These are phyloP conservation scores for Spinus pinus DNA, from an alignment of 2,797 vertebrate species.

Conservation along the genomic window DNA sequence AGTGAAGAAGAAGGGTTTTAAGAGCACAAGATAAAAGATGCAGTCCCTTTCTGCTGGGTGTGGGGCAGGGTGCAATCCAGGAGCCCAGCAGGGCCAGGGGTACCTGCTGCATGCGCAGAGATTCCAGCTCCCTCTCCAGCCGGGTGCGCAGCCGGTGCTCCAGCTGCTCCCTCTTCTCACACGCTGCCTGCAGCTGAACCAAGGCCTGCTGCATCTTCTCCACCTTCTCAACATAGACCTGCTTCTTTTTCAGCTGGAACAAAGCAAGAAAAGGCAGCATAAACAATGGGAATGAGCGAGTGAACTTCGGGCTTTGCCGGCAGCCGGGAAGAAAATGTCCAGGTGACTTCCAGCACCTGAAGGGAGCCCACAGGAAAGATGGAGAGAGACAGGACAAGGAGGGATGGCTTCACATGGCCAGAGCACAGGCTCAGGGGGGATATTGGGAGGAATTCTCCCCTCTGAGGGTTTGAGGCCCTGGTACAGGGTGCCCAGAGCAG, in stretches of 20 bases:
- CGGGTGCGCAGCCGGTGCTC: slow-evolving; percentile 92
- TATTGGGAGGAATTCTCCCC: background rate
- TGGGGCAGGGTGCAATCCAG: background rate
- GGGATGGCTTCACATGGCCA: background rate
- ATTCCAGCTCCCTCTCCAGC: slow-evolving; percentile 93
- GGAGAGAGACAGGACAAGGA: background rate
- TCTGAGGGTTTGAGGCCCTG: background rate
- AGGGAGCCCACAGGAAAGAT: background rate
- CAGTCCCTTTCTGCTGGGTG: background rate
- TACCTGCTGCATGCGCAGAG: slow-evolving; percentile 96
- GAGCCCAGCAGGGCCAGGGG: background rate
- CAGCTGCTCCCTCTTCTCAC: slow-evolving; percentile 96
- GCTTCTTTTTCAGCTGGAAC: slow-evolving; percentile 94
- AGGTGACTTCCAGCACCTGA: background rate
- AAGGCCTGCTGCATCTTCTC: slow-evolving; percentile 97
- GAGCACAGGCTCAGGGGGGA: background rate
- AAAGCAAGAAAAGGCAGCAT: background rate
- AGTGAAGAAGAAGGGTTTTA: background rate
- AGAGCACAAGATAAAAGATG: background rate
- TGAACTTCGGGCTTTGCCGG: background rate
- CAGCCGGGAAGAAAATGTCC: background rate
- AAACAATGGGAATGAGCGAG: fast-evolving
- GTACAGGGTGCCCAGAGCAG: background rate
- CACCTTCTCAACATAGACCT: slow-evolving; percentile 97
- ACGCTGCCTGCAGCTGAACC: slow-evolving; percentile 94